These are phyloP conservation scores for Hyperoodon ampullatus DNA, from an alignment of 2,113 vertebrate genomes.

Conservation along the genomic window DNA sequence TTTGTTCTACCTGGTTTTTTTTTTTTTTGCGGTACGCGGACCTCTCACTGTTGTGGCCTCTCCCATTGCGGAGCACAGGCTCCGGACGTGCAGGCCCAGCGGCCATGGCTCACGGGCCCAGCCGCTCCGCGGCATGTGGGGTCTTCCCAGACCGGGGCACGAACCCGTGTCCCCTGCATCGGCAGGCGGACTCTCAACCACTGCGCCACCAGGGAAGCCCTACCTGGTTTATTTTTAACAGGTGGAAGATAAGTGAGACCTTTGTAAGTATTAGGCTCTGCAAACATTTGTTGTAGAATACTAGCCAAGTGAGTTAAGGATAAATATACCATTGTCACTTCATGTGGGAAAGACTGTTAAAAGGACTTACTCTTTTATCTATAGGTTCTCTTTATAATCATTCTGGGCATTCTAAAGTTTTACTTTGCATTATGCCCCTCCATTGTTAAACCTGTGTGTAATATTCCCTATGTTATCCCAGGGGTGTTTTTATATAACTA, in stretches of 20 bases:
- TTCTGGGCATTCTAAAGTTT: not conserved
- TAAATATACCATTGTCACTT: not conserved
- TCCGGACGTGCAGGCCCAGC: too few relatives aligned
- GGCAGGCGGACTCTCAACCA: too few relatives aligned
- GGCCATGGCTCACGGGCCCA: too few relatives aligned
- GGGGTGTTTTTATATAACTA: not conserved
- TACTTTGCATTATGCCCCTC: not conserved
- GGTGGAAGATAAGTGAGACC: not conserved
- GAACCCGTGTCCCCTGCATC: too few relatives aligned
- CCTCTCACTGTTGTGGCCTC: too few relatives aligned
- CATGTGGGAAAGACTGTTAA: not conserved
- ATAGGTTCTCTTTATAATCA: not conserved
- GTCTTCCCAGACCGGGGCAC: too few relatives aligned
- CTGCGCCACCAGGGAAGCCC: too few relatives aligned
- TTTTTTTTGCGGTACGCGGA: too few relatives aligned
- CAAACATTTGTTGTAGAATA: not conserved
- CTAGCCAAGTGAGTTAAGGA: not conserved
- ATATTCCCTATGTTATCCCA: not conserved
- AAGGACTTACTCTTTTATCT: not conserved
- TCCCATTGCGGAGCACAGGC: too few relatives aligned
- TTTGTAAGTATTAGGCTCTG: not conserved
- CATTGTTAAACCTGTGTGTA: not conserved
- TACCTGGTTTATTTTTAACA: not conserved
- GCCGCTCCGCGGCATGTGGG: too few relatives aligned
- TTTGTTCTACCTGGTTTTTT: constrained; percentile 29